Base-by-base conservation (phyloP, 2,113 vertebrate species). In the Nothoprocta perdicaria region DNA sequence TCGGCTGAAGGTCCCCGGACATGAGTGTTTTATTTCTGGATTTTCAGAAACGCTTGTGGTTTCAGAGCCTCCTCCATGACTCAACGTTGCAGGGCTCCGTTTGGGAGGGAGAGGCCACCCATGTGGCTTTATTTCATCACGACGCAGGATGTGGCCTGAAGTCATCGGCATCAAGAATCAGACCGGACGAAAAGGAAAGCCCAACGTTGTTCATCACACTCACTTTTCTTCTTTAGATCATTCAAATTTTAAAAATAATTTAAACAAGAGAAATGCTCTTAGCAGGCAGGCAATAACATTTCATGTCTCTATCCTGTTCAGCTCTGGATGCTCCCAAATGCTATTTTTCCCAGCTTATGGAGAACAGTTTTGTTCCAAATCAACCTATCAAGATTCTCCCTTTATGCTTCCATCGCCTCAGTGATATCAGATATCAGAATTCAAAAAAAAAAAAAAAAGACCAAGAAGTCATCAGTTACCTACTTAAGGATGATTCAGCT, bases 111-210 rank as follows among this genome's bases (percentile, higher is more conserved):
- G 88, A n/a, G 62, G 72, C 63, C 12, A 31, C 29, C 43, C 18
- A 12, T 0, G 16, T 65, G 81, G 38, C 52, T 88, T 83, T 68
- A 60, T 87, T 92, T 89, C 84, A 61, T 52, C 65, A 57, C 3
- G 8, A 31, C 19, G 38, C 94, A 95, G 89, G 94, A 95, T 92
- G 91, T 94, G 89, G 94, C 84, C 94, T 82, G 46, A 31, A 15
- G 76, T 9, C n/a, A 60, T 11, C 48, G 23, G 62, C 46, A 35
- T 80, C 48, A 84, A 16, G 4, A 83, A 46, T 35, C 50, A 79
- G 16, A 48, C 16, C 48, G 53, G 40, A 53, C 1, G 9, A 55
- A 74, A 83, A 89, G 67, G 50, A 33, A 63, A 71, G 33, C 85
- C 68, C 0, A 0, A 68, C 58, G 31, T 6, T 22, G 23, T 57